These are phyloP conservation scores for Pachymerium ferrugineum DNA, from an alignment of 2,888 invertebrate genomes.

Conservation along the genomic window DNA sequence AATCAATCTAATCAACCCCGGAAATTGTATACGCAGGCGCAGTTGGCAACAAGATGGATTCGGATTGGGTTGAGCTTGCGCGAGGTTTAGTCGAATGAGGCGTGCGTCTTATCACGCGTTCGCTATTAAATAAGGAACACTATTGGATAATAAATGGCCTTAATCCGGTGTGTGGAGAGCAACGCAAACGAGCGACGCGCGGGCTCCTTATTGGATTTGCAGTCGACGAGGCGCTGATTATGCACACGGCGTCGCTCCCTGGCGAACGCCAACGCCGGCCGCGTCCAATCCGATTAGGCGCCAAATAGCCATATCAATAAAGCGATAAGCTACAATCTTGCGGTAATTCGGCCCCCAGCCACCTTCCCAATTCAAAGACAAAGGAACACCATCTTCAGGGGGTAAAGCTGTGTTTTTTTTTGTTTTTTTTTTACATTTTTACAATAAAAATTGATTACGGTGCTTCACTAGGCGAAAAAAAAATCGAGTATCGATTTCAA, in stretches of 20 bases:
- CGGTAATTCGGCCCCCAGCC: slow-evolving; percentile 31
- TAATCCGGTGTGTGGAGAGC: slow-evolving; percentile 31
- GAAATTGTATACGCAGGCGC: too few relatives aligned
- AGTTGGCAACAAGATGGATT: too few relatives aligned
- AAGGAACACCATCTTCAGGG: slow-evolving; percentile 9
- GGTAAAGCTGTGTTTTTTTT: too few relatives aligned
- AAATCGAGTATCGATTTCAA: too few relatives aligned
- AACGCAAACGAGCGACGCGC: slow-evolving; percentile 30
- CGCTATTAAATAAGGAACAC: slow-evolving; percentile 17
- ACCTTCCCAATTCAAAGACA: neutral
- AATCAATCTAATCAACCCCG: slow-evolving; percentile 30
- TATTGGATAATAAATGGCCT: slow-evolving; percentile 34
- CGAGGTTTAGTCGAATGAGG: neutral
- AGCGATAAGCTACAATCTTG: slow-evolving; percentile 34
- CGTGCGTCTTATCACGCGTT: slow-evolving; percentile 15
- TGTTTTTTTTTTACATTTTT: too few relatives aligned
- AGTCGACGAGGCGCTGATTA: slow-evolving; percentile 29
- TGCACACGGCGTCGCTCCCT: slow-evolving; percentile 29
- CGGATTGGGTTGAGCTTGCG: neutral
- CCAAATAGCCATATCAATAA: slow-evolving; percentile 34
- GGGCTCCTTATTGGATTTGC: slow-evolving; percentile 33
- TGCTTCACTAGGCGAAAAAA: too few relatives aligned
- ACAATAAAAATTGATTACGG: too few relatives aligned
- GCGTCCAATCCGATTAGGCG: slow-evolving; percentile 32
- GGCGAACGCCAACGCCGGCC: slow-evolving; percentile 17